Percentiles rank a stretch among this genome's conserved stretches.
Evolutionary conservation across 2,797 vertebrate species (phyloP).

Genomic region (Pogoniulus pusillus): DNA sequence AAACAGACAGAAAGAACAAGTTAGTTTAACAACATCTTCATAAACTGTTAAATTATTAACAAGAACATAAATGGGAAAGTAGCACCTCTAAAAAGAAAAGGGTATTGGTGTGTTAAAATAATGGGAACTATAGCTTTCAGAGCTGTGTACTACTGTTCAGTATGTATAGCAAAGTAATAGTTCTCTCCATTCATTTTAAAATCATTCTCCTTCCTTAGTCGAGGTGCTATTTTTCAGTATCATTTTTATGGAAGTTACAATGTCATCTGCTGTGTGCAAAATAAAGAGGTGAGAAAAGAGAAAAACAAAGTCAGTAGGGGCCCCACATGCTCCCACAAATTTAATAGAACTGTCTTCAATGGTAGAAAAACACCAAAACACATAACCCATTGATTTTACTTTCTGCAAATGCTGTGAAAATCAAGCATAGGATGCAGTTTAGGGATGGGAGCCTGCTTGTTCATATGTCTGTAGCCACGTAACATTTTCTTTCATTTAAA

Average conservation of each 20-base stretch:
- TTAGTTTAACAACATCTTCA: background rate
- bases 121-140: background rate
- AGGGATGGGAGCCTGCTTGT: background rate
- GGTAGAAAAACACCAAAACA: background rate
- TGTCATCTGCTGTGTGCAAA: background rate
- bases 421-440: background rate
- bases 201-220: background rate
- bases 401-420: background rate
- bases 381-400: background rate
- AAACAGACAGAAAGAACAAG: conserved; percentile 10
- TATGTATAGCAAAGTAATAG: background rate
- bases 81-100: background rate
- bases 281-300: background rate
- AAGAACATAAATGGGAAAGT: conserved; percentile 6
- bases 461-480: background rate
- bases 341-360: background rate
- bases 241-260: background rate
- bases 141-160: background rate
- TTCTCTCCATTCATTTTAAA: background rate
- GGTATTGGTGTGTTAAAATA: background rate
- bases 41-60: conserved; percentile 28
- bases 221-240: background rate
- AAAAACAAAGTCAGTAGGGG: background rate
- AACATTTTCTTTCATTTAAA: background rate
- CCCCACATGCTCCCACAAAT: background rate